A percentile compares a stretch with the other conserved stretches of the same genome.
Evolutionary conservation across 1,140 invertebrate species (phyloP).

Genomic region (Sarcophaga peregrina): DNA sequence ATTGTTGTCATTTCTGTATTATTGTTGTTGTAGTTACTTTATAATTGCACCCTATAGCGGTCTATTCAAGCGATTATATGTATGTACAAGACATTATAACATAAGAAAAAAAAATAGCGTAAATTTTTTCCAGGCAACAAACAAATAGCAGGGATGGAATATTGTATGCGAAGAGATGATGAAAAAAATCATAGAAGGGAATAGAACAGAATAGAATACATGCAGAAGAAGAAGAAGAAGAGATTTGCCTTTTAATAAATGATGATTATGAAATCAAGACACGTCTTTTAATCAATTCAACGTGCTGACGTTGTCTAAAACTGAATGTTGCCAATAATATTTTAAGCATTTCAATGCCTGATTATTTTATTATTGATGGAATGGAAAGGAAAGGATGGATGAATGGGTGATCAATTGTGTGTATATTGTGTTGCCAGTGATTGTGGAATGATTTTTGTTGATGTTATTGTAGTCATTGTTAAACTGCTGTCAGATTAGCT

Average conservation of each 20-base stretch:
- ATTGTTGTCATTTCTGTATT: not conserved
- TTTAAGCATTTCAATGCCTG: not conserved
- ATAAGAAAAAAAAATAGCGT: not conserved
- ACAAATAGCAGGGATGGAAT: too few relatives aligned
- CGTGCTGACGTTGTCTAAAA: constrained; percentile 37
- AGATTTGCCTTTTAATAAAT: constrained; percentile 8
- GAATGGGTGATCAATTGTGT: not conserved
- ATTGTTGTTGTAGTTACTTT: not conserved
- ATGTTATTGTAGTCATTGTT: constrained; percentile 1
- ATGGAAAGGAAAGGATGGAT: not conserved
- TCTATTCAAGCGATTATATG: not conserved
- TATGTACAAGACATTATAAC: not conserved
- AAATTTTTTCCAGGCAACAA: not conserved
- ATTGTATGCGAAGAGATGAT: too few relatives aligned
- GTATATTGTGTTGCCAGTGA: not conserved
- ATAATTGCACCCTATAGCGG: constrained; percentile 13
- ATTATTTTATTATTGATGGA: not conserved
- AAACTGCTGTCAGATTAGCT: constrained; percentile 24
- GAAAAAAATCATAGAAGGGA: too few relatives aligned
- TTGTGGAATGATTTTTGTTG: not conserved
- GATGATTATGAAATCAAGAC: constrained; percentile 36
- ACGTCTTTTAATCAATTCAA: constrained; percentile 41
- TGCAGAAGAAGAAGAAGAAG: not conserved
- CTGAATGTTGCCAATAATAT: constrained; percentile 34
- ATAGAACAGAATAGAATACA: too few relatives aligned